Conservation (phyloP, 92 coral and sea anemone species). For the Epizoanthus fatuus region DNA sequence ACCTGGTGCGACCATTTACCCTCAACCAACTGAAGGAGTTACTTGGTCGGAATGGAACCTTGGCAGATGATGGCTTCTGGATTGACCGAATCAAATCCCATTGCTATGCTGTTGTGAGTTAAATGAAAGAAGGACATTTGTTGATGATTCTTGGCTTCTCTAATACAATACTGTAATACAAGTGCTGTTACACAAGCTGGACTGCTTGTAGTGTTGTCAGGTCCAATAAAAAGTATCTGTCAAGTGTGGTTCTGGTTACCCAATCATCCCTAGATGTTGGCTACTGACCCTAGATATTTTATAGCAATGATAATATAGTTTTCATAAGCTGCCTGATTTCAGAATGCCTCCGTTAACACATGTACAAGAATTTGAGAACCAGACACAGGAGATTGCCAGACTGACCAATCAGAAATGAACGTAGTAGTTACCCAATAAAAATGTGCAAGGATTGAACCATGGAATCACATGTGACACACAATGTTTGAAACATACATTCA, state of each 20-base stretch:
- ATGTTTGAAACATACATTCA: no score
- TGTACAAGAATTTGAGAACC: no score
- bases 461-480: no score
- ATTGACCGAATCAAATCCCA: conserved; percentile 96
- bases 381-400: no score
- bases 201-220: background rate
- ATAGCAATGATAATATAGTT: no score
- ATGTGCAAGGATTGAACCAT: no score
- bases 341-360: no score
- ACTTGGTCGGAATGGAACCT: conserved; percentile 76
- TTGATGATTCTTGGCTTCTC: background rate
- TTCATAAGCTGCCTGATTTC: no score
- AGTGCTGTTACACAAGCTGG: background rate
- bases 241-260: background rate
- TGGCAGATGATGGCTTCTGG: conserved; percentile 95
- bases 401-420: no score
- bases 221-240: background rate
- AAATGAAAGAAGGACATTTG: background rate
- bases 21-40: conserved; percentile 91
- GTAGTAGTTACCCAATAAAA: no score
- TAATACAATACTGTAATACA: background rate
- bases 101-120: conserved; percentile 91
- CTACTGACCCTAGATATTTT: background rate
- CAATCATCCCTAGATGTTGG: background rate
- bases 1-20: conserved; percentile 96